Evolutionary conservation across 2,113 vertebrate species (phyloP).

Genomic region (Ancistrus triradiatus): DNA sequence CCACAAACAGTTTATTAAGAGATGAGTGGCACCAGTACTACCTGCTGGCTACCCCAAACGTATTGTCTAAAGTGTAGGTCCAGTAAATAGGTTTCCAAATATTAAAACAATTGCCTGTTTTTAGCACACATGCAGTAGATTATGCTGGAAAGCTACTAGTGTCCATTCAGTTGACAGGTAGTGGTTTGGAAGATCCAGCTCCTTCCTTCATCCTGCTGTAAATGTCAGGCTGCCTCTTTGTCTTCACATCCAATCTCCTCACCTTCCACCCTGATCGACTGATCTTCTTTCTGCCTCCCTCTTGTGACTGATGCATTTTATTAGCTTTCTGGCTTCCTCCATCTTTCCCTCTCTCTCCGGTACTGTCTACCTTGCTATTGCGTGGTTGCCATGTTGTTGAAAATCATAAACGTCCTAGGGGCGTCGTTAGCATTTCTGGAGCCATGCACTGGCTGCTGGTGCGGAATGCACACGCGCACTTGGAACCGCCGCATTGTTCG

Average conservation of each 20-base stretch:
- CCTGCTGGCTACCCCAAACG: too few relatives aligned
- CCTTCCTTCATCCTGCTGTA: background rate
- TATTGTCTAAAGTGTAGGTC: too few relatives aligned
- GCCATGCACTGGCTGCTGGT: background rate
- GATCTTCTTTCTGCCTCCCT: background rate
- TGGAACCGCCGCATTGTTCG: background rate
- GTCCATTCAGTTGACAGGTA: too few relatives aligned
- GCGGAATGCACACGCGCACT: slow-evolving; percentile 7
- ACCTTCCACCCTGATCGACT: background rate
- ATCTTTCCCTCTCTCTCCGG: background rate
- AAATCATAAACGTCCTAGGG: background rate
- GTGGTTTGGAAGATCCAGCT: too few relatives aligned
- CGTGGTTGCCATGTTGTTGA: background rate
- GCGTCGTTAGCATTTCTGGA: background rate
- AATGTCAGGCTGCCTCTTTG: slow-evolving; percentile 5
- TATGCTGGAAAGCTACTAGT: too few relatives aligned
- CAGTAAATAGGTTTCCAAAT: too few relatives aligned
- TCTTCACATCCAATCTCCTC: background rate
- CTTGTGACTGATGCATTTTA: background rate
- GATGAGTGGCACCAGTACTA: too few relatives aligned
- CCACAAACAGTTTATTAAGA: too few relatives aligned
- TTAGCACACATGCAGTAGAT: too few relatives aligned
- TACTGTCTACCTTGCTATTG: background rate
- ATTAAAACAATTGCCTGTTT: too few relatives aligned
- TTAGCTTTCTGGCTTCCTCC: background rate